Conservation (phyloP, 2,113 vertebrate species). For the Diglossa brunneiventris region DNA sequence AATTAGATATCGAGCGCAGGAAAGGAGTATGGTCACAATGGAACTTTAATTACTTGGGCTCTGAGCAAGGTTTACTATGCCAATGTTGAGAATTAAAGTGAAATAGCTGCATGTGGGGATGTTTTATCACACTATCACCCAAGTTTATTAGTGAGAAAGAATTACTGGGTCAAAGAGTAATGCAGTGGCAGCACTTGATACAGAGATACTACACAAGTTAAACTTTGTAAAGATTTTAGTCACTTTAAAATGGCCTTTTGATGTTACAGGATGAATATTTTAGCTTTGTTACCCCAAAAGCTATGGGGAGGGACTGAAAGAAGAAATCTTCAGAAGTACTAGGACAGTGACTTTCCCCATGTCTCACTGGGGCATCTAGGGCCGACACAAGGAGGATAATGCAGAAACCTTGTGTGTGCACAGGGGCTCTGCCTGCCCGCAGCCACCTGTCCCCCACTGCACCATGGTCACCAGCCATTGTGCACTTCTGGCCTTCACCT, state of each 20-base stretch:
- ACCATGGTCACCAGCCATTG: fast-evolving
- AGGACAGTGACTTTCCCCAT: neutral
- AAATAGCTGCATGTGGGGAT: neutral
- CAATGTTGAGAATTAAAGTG: neutral
- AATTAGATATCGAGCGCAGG: neutral
- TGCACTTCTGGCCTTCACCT: neutral
- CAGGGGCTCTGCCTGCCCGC: fast-evolving
- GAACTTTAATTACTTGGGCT: neutral
- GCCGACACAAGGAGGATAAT: neutral
- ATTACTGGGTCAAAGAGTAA: neutral
- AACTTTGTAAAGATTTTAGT: neutral
- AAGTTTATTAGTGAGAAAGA: neutral
- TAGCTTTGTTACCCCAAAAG: neutral
- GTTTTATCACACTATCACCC: neutral
- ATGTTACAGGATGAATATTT: neutral
- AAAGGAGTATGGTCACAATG: neutral
- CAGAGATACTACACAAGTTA: neutral
- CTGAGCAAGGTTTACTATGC: neutral
- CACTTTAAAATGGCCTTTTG: neutral
- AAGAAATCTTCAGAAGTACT: neutral
- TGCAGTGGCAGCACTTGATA: neutral
- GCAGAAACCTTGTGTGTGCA: neutral
- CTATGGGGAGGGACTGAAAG: neutral
- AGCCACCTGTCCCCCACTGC: neutral
- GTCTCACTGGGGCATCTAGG: neutral